Conservation (phyloP, 2,113 vertebrate species). For the Athene cunicularia region DNA sequence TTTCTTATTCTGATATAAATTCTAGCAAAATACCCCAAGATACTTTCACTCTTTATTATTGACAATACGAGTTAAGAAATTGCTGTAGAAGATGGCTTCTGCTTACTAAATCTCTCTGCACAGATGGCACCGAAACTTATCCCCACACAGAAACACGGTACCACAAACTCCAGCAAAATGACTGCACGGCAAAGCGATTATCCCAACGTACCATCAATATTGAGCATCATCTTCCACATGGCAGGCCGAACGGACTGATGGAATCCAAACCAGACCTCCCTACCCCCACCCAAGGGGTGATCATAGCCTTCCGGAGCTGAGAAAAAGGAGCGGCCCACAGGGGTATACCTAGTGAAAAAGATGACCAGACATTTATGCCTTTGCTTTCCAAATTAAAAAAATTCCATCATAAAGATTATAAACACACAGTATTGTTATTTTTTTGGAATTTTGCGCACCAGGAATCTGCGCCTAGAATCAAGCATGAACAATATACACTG, state of each 20-base stretch:
- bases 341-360: constrained; percentile 87
- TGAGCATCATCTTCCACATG: constrained; percentile 99
- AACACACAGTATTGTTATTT: background rate
- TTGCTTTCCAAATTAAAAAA: background rate
- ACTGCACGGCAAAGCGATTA: background rate
- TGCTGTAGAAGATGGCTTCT: background rate
- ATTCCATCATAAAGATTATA: background rate
- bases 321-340: constrained; percentile 99
- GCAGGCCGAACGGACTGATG: constrained; percentile 98
- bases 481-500: background rate
- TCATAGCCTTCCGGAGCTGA: constrained; percentile 98
- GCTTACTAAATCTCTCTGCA: background rate
- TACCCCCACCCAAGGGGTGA: constrained; percentile 94
- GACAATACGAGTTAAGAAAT: background rate
- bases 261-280: constrained; percentile 99
- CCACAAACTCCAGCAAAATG: background rate
- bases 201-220: constrained; percentile 91
- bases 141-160: background rate
- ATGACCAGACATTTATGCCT: background rate
- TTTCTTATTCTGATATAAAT: background rate
- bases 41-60: background rate
- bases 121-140: background rate
- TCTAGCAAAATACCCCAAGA: background rate
- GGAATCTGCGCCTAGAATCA: background rate
- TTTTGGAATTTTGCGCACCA: background rate